Base-by-base conservation (phyloP, 1,140 invertebrate species). In the Meloidogyne hapla region DNA sequence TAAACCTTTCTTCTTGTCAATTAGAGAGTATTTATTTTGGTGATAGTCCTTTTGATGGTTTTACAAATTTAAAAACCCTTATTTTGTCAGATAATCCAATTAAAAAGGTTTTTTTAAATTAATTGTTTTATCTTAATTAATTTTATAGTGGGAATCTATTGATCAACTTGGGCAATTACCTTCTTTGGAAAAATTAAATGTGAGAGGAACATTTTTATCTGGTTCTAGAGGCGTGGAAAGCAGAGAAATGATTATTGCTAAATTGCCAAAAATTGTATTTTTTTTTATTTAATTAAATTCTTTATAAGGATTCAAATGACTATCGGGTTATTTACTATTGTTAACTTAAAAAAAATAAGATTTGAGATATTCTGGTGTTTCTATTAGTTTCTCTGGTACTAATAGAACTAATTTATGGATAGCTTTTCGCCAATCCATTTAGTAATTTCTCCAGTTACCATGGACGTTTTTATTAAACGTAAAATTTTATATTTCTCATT, bases 211-310 rank as follows among this genome's bases (percentile, higher is more conserved):
- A 28, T 74, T 71, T n/a, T 65, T 83, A 26, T 40, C 81, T 2
- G 81, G 81, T 21, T 76, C 70, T 0, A 76, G 76, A 26, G 81
- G 81, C 9, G 13, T 80, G 21, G 67, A 83, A 45, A 69, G 76
- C 18, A 63, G 80, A 26, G 80, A 81, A 42, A 83, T 81, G 45
- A 26, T 83, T 33, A 76, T 81, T 25, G 77, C 80, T 10, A 81
- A 81, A 68, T 25, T 81, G 66, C 76, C 80, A 10, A 48, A 73
- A 73, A 23, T 78, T 45, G 77, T 78, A 23, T 13, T 3, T 40
- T 4, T 65, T 71, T 38, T 10, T 71, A 15, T 74, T 1, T 4
- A 65, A 40, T 2, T 9, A 21, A 38, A 68, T 23, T 2, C 1
- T 38, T 28, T 40, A 73, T 25, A 21, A 21, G 69, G n/a, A n/a